Conservation (phyloP, 2,797 vertebrate genomes). For the Hybognathus amarus region DNA sequence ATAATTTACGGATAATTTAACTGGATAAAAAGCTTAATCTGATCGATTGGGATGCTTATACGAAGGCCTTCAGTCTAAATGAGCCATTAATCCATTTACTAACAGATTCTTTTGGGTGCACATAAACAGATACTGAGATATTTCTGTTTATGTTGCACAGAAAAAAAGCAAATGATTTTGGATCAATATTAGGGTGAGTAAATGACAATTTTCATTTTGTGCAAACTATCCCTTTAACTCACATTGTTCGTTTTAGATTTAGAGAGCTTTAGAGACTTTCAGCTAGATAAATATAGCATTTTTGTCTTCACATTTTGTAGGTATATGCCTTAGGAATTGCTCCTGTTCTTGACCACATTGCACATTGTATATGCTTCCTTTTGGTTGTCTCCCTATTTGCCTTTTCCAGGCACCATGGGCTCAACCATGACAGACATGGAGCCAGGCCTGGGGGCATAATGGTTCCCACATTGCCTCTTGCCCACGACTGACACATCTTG, state of each 20-base stretch:
- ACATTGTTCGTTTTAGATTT: neutral
- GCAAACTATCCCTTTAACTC: neutral
- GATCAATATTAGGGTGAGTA: neutral
- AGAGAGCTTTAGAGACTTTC: neutral
- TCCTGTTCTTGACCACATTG: slow-evolving; percentile 1
- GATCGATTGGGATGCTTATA: neutral
- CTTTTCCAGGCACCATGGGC: slow-evolving; percentile 49
- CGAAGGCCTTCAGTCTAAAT: neutral
- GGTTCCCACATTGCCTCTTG: slow-evolving; percentile 66
- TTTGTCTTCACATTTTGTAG: neutral
- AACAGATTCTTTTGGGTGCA: neutral
- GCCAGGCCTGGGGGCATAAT: slow-evolving; percentile 61
- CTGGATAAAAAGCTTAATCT: neutral
- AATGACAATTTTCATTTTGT: neutral
- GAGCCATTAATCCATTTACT: neutral
- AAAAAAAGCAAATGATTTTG: neutral
- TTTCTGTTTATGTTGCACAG: neutral
- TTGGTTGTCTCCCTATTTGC: slow-evolving; percentile 40
- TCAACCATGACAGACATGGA: slow-evolving; percentile 54
- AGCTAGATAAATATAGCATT: neutral
- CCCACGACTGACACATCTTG: slow-evolving; percentile 72
- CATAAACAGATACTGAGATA: neutral
- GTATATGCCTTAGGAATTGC: slow-evolving; percentile 25
- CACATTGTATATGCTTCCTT: slow-evolving; percentile 29
- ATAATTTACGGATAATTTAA: too few species aligned